Evolutionary conservation across 2,888 invertebrate genomes (phyloP).

Genomic region (Artemia sp.): DNA sequence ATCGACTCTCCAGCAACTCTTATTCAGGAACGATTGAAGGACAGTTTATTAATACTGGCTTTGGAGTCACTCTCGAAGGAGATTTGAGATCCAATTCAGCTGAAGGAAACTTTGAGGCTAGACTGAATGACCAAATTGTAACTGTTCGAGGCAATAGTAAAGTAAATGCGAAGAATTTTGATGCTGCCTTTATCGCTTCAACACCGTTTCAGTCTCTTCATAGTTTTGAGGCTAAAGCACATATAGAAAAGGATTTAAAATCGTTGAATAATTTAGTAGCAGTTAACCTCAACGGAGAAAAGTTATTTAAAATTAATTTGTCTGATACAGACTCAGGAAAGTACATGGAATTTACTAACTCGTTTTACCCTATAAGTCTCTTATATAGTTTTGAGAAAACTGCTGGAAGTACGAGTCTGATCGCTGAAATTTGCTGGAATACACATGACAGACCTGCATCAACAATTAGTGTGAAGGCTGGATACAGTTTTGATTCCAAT

Average conservation of each 20-base stretch:
- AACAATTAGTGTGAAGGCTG: constrained; percentile 26
- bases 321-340: constrained; percentile 19
- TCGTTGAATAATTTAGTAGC: constrained; percentile 18
- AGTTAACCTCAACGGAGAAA: constrained; percentile 22
- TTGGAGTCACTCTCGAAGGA: constrained; percentile 19
- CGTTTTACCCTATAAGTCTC: constrained; percentile 28
- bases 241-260: constrained; percentile 14
- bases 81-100: constrained; percentile 6
- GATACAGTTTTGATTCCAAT: constrained; percentile 22
- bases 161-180: constrained; percentile 17
- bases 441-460: constrained; percentile 25
- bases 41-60: constrained; percentile 24
- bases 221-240: constrained; percentile 21
- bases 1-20: constrained; percentile 24
- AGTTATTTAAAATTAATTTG: constrained; percentile 20
- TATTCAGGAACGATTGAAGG: constrained; percentile 27
- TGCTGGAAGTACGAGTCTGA: constrained; percentile 20
- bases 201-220: constrained; percentile 24
- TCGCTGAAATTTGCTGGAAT: constrained; percentile 29
- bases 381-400: constrained; percentile 25
- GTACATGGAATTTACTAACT: constrained; percentile 27
- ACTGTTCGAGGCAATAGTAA: constrained; percentile 18
- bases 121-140: constrained; percentile 21
- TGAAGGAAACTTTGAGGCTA: constrained; percentile 21
- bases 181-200: constrained; percentile 20